Conservation (phyloP, 1,140 invertebrate species). For the Neodiprion virginianus region DNA sequence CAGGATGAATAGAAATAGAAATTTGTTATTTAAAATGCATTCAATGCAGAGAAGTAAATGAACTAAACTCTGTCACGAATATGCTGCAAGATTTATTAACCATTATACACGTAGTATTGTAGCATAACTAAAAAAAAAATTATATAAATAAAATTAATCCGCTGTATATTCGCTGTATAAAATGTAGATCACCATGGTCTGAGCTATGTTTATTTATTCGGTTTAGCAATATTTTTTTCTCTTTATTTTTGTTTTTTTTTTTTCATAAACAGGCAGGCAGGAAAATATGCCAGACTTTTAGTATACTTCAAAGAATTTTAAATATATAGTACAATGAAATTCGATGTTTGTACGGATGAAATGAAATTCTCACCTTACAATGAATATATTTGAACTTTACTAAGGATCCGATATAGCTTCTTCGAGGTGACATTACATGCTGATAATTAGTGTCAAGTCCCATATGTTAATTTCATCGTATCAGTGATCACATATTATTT, state of each 20-base stretch:
- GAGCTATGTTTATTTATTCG: background rate
- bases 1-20: too few species aligned
- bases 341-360: background rate
- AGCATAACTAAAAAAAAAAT: slow-evolving; percentile 6
- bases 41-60: too few species aligned
- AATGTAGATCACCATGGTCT: background rate
- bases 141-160: slow-evolving; percentile 11
- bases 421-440: too few species aligned
- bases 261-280: background rate
- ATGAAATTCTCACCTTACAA: background rate
- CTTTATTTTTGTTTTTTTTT: background rate
- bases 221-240: background rate
- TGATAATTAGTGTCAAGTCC: background rate
- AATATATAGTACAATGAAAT: background rate
- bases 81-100: slow-evolving; percentile 13
- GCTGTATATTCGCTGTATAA: slow-evolving; percentile 5
- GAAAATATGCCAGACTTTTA: background rate
- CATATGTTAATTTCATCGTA: background rate
- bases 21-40: too few species aligned
- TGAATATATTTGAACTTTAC: background rate
- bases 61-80: background rate
- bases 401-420: background rate
- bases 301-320: background rate
- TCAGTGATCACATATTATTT: background rate
- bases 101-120: slow-evolving; percentile 13